Evolutionary conservation across 2,113 vertebrate genomes (phyloP), one percentile per base, ranked within the genome.

Genomic region (Pomatorhinus ruficollis): DNA sequence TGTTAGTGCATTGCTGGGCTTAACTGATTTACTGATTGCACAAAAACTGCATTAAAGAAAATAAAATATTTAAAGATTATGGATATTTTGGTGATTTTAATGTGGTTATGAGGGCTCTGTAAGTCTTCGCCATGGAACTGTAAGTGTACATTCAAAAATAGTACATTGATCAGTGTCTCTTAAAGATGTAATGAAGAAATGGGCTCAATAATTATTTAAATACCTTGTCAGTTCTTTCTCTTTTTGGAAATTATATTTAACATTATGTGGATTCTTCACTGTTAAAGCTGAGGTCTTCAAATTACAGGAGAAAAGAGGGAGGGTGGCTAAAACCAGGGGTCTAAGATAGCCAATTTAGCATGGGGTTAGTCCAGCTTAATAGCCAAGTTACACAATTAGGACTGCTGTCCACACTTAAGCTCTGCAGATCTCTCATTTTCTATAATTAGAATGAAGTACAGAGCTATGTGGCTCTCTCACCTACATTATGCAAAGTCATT

Each of bases 381-480:
- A 91, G 31, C 72, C 59, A 89, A 80, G 76, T 83, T 95, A 53
- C 33, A 86, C 91, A 94, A 57, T 83, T 69, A 91, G 63, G 66
- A 60, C 56, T 78, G 66, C 17, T 85, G 44, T 50, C 83, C 49
- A 61, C 14, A 11, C 71, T 94, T 89, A 82, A 71, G 60, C 49
- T 87, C 44, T 42, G 31, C 35, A 69, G 57, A 42, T 49, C 39
- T 90, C 92, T 93, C 19, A 42, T 78, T 85, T 89, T 83, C 66
- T 47, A 30, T 87, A 93, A 76, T 94, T 95, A 92, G 87, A 90
- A 90, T 71, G 78, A 96, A 89, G 89, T 68, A 45, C 69, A 82
- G 90, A 91, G 84, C 82, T 87, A 8, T 83, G 88, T 86, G 93
- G 85, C 65, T 90, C 61, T 70, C 50, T 80, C 5, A 9, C 61